Base-by-base conservation (phyloP, 2,888 invertebrate species). In the Lacanobia oleracea region DNA sequence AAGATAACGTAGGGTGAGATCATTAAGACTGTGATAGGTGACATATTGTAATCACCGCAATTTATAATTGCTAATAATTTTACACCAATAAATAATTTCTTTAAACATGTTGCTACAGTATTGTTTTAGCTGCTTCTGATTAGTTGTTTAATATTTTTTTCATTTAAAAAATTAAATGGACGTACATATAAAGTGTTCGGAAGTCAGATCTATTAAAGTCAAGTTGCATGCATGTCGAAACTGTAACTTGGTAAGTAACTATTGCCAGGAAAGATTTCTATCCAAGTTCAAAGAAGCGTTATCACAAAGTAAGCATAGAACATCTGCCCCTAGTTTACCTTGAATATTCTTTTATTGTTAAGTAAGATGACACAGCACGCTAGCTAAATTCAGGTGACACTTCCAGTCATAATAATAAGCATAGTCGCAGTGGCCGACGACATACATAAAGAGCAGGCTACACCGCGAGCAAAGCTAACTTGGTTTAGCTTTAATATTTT, bases 1-100 rank as follows among this genome's bases (percentile, higher is more conserved):
- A 43, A 72, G 68, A 74, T 73, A 75, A 62, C 63, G 27, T 69
- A 70, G 66, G 75, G 72, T 79, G 84, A 84, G 84, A 84, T 84
- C 84, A 83, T 72, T 67, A 61, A 79, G 65, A 82, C 65, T 79
- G 76, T 80, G 67, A 63, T 81, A 63, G 61, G 54, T 63, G 67
- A 69, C 60, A 77, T 21, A 51, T 61, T 63, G 75, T 62, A 56
- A 74, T 60, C 53, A 74, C 51, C 51, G 43, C 75, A 78, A 69
- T 68, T 79, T 74, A 54, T 37, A 69, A 78, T 57, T 65, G 57
- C 64, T 18, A 56, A 48, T 68, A n/a, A 27, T 43, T 62, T 48
- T 67, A 56, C 21, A 66, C 45, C 56, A 71, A 48, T 65, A 60
- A 18, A 57, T 72, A 40, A 51, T 51, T 51, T 64, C 50, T 62